These are phyloP conservation scores for Trogon melanurus DNA, from an alignment of 2,113 vertebrate genomes.

Conservation along the genomic window DNA sequence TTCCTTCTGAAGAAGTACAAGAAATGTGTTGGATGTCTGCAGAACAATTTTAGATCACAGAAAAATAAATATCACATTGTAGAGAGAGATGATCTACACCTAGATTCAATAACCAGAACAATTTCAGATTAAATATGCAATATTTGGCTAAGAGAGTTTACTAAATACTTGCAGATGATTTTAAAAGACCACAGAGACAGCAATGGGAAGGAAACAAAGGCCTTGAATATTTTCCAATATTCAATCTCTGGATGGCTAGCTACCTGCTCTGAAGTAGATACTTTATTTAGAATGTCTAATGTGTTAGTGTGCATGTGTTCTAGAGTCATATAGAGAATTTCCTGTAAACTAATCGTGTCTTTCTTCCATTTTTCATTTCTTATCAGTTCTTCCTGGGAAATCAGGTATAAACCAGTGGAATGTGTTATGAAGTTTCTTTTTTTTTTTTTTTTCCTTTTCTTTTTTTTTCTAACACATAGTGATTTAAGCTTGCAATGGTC, in stretches of 20 bases:
- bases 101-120: slow-evolving; percentile 3
- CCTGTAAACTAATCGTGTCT: slow-evolving; percentile 82
- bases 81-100: not conserved
- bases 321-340: slow-evolving; percentile 68
- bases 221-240: slow-evolving; percentile 9
- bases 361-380: slow-evolving; percentile 86
- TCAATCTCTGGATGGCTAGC: slow-evolving; percentile 12
- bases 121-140: not conserved
- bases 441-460: not conserved
- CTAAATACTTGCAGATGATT: not conserved
- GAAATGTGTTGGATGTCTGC: not conserved
- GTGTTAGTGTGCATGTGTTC: slow-evolving; percentile 66
- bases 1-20: slow-evolving; percentile 9
- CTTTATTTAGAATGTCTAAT: slow-evolving; percentile 38
- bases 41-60: not conserved
- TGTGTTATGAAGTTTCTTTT: slow-evolving; percentile 72
- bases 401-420: slow-evolving; percentile 92
- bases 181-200: slow-evolving; percentile 35
- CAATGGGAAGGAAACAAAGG: not conserved
- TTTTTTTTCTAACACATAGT: slow-evolving; percentile 51
- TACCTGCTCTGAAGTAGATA: slow-evolving; percentile 54
- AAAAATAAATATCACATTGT: not conserved
- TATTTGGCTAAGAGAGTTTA: slow-evolving; percentile 15
- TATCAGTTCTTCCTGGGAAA: slow-evolving; percentile 99
- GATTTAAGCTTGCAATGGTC: slow-evolving; percentile 77